A percentile compares a stretch with the other conserved stretches of the same genome.
phyloP scores from a whole-genome alignment of 2,888 invertebrate genomes.

The Trichopria drosophilae region DNA sequence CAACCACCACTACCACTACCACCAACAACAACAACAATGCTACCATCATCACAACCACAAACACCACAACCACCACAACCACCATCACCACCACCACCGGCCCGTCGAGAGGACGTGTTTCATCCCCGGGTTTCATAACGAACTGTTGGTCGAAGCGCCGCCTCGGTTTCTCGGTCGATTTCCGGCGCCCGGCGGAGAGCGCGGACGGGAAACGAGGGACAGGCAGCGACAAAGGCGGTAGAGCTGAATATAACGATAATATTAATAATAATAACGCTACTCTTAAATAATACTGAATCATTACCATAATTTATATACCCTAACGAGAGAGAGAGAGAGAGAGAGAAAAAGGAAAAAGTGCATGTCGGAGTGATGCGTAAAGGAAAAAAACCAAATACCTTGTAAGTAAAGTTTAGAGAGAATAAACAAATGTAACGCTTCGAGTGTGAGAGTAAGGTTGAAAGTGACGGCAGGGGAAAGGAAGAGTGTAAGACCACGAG shows the following conservation, averaged over 20 bases:
- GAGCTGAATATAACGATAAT: constrained; percentile 39
- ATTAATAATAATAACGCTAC: constrained; percentile 34
- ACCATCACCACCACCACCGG: background rate
- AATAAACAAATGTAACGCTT: constrained; percentile 29
- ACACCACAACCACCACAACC: no score
- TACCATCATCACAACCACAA: no score
- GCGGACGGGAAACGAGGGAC: no score
- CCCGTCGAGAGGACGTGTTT: background rate
- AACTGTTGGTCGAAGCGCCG: background rate
- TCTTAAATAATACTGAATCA: constrained; percentile 54
- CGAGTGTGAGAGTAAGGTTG: constrained; percentile 10
- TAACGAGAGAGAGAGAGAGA: constrained; percentile 38
- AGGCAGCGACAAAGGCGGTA: constrained; percentile 33
- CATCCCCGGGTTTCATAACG: no score
- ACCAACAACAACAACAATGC: no score
- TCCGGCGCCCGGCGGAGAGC: no score
- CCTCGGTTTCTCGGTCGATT: background rate
- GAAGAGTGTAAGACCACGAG: constrained; percentile 5
- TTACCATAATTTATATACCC: constrained; percentile 59
- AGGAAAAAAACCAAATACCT: constrained; percentile 52
- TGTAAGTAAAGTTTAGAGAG: constrained; percentile 53
- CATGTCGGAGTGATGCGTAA: constrained; percentile 30
- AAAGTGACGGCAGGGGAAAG: constrained; percentile 17
- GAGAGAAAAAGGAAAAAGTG: constrained; percentile 26
- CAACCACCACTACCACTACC: no score